Evolutionary conservation across 2,888 invertebrate genomes (phyloP), one percentile per base, ranked within the genome.

Genomic region (Ornithoptera alexandrae): DNA sequence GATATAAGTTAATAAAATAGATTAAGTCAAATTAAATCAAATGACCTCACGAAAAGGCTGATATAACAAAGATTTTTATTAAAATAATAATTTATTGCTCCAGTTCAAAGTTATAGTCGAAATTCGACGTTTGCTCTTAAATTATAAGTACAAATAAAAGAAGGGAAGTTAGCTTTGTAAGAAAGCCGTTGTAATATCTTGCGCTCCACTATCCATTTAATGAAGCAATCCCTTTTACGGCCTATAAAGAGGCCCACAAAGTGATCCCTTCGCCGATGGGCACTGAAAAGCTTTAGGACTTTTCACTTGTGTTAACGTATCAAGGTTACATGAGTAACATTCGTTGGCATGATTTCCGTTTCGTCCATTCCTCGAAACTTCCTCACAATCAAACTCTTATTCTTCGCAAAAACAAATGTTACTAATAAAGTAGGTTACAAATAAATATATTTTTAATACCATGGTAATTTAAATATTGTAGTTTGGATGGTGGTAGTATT

Each of bases 141-240:
- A 4, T 15, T 17, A 15, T 46, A 3, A 46, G 15, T 12, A 46
- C 46, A 24, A 22, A 59, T 59, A 24, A 57, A 62, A 42, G 12
- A 59, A 59, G 56, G 10, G n/a, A 50, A 46, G 18, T 58, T 42
- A 36, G 63, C 63, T 68, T 60, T 39, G 18, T 22, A 53, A 64
- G 39, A 63, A 70, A 66, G 17, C 58, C 42, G 22, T 74, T 78
- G 77, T 79, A 80, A 81, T 81, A 79, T 80, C 77, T 78, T 68
- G 75, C 72, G 72, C 73, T 39, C 65, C 74, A 71, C 79, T 77
- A 78, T 81, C 78, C 76, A 74, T 81, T 81, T 84, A 86, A 85
- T 85, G 81, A 83, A 85, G 81, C 84, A 77, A 82, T 84, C 81
- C 82, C 77, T 84, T 87, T 87, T 85, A 87, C 81, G 76, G 81